Evolutionary conservation across 1,140 invertebrate genomes (phyloP).

Genomic region (Cepaea nemoralis): DNA sequence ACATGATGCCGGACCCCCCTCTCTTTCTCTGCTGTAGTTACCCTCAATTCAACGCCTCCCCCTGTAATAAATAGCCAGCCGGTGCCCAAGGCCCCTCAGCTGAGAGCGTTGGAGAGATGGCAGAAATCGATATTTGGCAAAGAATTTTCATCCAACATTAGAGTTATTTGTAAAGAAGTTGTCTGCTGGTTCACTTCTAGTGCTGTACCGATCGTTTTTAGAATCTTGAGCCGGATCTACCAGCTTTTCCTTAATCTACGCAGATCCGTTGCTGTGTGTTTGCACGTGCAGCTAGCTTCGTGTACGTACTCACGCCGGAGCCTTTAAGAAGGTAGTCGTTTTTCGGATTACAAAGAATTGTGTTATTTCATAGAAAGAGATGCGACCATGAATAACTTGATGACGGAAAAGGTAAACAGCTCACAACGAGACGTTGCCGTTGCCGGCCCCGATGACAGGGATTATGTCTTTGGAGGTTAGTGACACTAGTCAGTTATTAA

Average conservation of each 20-base stretch:
- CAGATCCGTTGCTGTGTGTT: no score
- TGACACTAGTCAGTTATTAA: no score
- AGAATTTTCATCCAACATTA: background rate
- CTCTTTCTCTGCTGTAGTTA: background rate
- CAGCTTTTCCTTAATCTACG: no score
- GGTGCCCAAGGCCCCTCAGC: background rate
- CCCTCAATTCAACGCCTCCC: background rate
- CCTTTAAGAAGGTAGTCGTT: no score
- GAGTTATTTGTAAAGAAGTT: background rate
- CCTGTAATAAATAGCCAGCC: no score
- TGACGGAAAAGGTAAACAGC: conserved; percentile 13
- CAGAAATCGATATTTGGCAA: background rate
- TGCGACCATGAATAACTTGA: conserved; percentile 9
- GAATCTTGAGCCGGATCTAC: no score
- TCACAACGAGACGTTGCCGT: background rate
- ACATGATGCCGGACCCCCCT: background rate
- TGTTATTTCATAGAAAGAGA: background rate
- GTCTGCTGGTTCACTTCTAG: background rate
- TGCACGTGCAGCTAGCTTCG: no score
- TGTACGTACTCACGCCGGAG: no score
- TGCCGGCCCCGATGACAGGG: conserved; percentile 14
- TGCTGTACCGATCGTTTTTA: no score
- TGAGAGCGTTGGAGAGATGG: background rate
- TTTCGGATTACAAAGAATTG: no score
- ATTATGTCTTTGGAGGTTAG: conserved; percentile 29